Conservation (phyloP, 2,888 invertebrate genomes). For the Drosophila dives region DNA sequence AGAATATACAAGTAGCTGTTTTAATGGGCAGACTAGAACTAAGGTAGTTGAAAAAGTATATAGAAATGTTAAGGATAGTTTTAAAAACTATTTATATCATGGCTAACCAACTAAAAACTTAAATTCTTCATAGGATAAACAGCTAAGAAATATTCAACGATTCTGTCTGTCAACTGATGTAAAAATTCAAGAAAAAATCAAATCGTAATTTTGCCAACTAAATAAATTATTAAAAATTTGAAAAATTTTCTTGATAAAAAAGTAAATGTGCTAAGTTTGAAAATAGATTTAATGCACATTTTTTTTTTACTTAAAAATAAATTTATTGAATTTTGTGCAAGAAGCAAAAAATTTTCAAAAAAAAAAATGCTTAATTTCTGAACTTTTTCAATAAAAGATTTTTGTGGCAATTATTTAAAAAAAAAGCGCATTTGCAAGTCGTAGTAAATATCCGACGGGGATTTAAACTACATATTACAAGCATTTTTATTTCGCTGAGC, state of each 20-base stretch:
- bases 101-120: conserved; percentile 28
- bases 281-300: neutral
- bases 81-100: conserved; percentile 10
- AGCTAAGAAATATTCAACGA: conserved; percentile 8
- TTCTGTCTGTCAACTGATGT: neutral
- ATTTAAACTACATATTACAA: conserved; percentile 74
- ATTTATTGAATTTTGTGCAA: neutral
- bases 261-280: neutral
- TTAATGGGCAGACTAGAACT: neutral
- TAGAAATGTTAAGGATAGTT: conserved; percentile 15
- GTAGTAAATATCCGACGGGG: neutral
- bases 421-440: conserved; percentile 30
- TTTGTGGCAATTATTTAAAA: neutral
- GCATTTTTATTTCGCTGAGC: conserved; percentile 72
- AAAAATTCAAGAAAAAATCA: neutral
- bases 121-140: conserved; percentile 22
- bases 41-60: conserved; percentile 7
- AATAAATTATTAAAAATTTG: no score
- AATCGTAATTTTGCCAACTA: no score
- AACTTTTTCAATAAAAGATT: neutral
- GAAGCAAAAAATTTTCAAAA: no score
- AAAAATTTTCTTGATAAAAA: neutral
- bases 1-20: neutral
- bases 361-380: neutral
- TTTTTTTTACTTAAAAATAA: neutral